Evolutionary conservation across 2,797 vertebrate species (phyloP), one percentile per base, ranked within the genome.

Genomic region (Macroramphosus scolopax): DNA sequence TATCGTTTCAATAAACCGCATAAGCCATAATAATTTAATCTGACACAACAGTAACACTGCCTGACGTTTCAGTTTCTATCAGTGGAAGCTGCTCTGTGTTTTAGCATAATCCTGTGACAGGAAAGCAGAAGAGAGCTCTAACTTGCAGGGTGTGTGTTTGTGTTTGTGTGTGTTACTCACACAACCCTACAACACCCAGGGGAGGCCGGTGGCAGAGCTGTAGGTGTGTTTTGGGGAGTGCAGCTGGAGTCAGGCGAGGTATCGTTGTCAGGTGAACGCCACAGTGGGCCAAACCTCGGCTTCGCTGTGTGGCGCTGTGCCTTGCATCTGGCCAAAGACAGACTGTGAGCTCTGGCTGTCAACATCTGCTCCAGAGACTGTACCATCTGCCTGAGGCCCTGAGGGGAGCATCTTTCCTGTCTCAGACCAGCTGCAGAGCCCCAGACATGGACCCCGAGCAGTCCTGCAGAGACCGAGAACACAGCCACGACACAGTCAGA

Each of bases 341-440:
- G 79, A 78, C 83, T 75, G 80, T 59, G 77, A 80, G 78, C 72
- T 59, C 76, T 80, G 80, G 68, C 82, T 83, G 84, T 83, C 87
- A 89, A 89, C 89, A 90, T 89, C 89, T 90, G 89, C 84, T 89
- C 82, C 76, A 79, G 78, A 85, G 78, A 89, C 79, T 26, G 51
- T 32, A 80, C 84, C 87, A 90, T 89, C 88, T 91, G 89, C 60
- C 70, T 24, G 3, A 29, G 41, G 69, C 60, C 80, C 81, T 34
- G 4, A 62, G 72, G 80, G 72, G 73, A 74, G 69, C 72, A 49
- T 69, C 71, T 54, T 73, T 79, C 53, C 60, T 32, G 18, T 81
- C 77, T 82, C 80, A 51, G 68, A 81, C 68, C 85, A 85, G 83
- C 86, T 86, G 84, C 77, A 72, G 73, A 68, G 61, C 54, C 68